phyloP scores from a whole-genome alignment of 2,888 invertebrate species.

The Apotomis betuletana region DNA sequence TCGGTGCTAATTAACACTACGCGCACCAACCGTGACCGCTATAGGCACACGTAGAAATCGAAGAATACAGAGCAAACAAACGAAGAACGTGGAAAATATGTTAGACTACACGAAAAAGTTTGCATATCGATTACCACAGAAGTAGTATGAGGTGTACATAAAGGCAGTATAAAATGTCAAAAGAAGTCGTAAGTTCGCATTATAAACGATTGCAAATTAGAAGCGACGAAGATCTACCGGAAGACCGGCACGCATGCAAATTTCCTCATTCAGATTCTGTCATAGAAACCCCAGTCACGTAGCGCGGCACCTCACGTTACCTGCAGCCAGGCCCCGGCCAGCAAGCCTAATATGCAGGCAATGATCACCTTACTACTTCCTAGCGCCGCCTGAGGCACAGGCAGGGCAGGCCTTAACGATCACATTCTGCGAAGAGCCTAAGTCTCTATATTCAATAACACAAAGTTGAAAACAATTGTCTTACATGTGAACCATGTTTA shows the following conservation, averaged over 20 bases:
- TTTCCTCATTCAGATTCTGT: constrained; percentile 62
- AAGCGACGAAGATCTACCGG: constrained; percentile 57
- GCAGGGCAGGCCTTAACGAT: no score
- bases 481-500: neutral
- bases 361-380: neutral
- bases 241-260: constrained; percentile 57
- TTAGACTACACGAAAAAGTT: neutral
- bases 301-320: constrained; percentile 52
- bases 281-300: constrained; percentile 71
- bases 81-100: constrained; percentile 1
- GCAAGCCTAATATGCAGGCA: constrained; percentile 1
- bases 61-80: constrained; percentile 7
- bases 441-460: no score
- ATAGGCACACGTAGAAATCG: neutral
- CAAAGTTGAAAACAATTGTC: neutral
- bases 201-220: constrained; percentile 59
- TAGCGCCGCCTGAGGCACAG: neutral
- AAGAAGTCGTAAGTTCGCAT: constrained; percentile 50
- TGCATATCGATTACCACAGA: neutral
- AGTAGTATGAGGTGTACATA: constrained; percentile 24
- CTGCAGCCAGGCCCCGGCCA: constrained; percentile 22
- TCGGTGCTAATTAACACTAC: constrained; percentile 29
- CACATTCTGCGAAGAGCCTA: neutral
- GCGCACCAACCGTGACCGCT: constrained; percentile 20
- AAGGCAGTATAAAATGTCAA: constrained; percentile 49